Conservation (phyloP, 2,797 vertebrate genomes). For the Malurus leucopterus region DNA sequence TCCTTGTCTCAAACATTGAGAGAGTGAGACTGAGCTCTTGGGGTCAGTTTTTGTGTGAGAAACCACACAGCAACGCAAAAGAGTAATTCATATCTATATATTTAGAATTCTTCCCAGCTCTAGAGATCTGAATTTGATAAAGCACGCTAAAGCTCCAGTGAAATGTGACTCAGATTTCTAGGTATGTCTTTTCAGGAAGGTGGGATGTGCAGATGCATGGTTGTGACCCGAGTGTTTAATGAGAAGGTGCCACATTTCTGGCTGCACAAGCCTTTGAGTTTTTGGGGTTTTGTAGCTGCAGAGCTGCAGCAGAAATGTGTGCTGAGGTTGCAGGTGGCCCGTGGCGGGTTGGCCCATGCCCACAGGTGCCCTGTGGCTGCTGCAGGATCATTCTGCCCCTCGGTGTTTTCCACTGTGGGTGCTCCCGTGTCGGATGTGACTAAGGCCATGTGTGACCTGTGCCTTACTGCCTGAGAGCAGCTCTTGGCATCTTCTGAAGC, state of each 20-base stretch:
- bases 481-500: neutral
- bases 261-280: neutral
- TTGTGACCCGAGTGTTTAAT: neutral
- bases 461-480: neutral
- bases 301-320: neutral
- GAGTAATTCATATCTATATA: neutral
- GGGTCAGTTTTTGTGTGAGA: neutral
- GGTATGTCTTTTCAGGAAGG: neutral
- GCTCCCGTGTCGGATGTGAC: neutral
- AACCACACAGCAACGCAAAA: neutral
- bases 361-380: neutral
- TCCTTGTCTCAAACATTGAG: neutral
- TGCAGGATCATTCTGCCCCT: neutral
- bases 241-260: neutral
- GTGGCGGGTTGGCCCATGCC: neutral
- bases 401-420: neutral
- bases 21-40: neutral
- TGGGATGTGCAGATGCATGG: accelerated
- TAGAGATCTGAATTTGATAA: neutral
- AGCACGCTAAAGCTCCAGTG: neutral
- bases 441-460: accelerated
- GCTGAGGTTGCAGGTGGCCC: neutral
- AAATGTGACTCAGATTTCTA: neutral
- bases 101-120: neutral
- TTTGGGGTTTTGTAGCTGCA: neutral